Evolutionary conservation across 2,888 invertebrate genomes (phyloP), one percentile per base, ranked within the genome.

Genomic region (Orchesellides sinensis): DNA sequence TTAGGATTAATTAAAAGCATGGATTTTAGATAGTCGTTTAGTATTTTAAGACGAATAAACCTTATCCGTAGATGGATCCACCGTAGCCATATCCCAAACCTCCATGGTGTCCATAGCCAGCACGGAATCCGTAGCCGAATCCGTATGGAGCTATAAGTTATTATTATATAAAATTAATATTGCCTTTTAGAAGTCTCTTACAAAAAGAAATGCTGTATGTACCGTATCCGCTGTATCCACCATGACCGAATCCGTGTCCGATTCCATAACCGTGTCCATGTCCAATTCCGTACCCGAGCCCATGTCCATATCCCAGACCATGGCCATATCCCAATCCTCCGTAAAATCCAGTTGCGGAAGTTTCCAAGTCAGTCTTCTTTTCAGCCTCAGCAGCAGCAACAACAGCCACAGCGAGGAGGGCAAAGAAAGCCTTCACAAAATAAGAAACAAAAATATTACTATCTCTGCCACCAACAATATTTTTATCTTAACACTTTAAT

Each of bases 361-460:
- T 47, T 17, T 56, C 35, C 45, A 52, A 45, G 19, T 77, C 70
- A 49, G 45, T 68, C 47, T 83, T 83, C 72, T 83, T 66, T 23
- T 70, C 75, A 19, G 45, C 65, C 52, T 65, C 72, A 6, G 47
- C 32, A 27, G 56, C 56, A n/a, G 35, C 59, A 70, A 56, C 73
- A 27, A 25, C 29, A 19, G 75, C 82, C 40, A 74, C 59, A 25
- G 74, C 81, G 65, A 82, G 35, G 47, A 82, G 21, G 35, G 70
- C 75, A 19, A 63, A 27, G n/a, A 82, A 29, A 47, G 49, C 82
- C 82, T 82, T 75, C 12, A 54, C 17, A 65, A 40, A 63, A 40
- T 4, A 1, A 40, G 23, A 21, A 65, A 14, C 23, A 45, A 14
- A 45, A 45, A 17, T 21, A 35, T 63, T 63, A 35, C 2, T 27